Evolutionary conservation across 2,113 vertebrate genomes (phyloP), one percentile per base, ranked within the genome.

Genomic region (Carassius gibelio): DNA sequence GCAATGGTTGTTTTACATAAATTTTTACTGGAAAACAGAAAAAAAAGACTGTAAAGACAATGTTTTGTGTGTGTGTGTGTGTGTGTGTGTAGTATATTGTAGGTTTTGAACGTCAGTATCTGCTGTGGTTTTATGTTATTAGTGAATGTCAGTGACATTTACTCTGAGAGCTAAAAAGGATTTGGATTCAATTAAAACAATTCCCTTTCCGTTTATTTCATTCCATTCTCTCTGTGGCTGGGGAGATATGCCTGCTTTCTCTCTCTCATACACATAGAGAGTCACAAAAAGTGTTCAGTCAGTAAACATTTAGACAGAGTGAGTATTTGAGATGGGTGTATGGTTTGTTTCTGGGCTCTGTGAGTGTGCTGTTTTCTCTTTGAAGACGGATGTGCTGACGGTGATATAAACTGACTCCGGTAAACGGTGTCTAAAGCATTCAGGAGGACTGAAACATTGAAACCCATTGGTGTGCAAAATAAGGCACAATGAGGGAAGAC

Each of bases 251-350:
- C 85, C 74, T 68, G 89, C 75, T 88, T 88, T 85, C 85, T 91
- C 81, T 14, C 77, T 89, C 82, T 80, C 4, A 15, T n/a, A 13
- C 52, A 42, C 17, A n/a, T 0, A 42, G 8, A 3, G 5, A 26
- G 19, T 48, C 87, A 90, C 86, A 85, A 81, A 87, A 64, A 74
- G 26, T 45, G 34, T 34, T 85, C 82, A 69, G 26, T 86, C 85
- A 45, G 83, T 90, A 92, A 93, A 93, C 90, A 91, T 91, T 92
- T 87, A 87, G 74, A 89, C 9, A 64, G 23, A 38, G 26, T 74
- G 26, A 81, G 57, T 75, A 9, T 26, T n/a, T 80, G 21, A 82
- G 21, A 72, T 42, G 69, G 48, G 75, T 64, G 69, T 50, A 72
- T 77, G 52, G 45, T 78, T 87, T 79, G 50, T 85, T 85, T 79